Conservation (phyloP, 2,888 invertebrate species). For the Yponomeuta malinellus region DNA sequence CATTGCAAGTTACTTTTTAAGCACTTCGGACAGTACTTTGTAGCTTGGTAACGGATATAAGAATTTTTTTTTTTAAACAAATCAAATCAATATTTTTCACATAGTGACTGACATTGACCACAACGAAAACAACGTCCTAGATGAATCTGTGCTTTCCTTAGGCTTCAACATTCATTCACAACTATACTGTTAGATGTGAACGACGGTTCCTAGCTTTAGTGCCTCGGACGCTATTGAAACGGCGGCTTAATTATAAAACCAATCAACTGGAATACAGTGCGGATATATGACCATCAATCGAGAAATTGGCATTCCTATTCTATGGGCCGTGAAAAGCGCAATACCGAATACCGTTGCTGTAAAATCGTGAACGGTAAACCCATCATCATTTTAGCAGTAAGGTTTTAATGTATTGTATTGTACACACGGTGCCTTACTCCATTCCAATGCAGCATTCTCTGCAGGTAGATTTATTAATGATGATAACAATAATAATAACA, state of each 20-base stretch:
- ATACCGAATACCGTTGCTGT: background rate
- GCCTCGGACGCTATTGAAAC: background rate
- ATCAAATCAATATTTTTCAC: no score
- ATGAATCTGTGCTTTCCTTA: no score
- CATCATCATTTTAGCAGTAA: background rate
- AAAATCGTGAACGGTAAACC: background rate
- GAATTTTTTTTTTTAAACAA: no score
- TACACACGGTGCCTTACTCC: background rate
- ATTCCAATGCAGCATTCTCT: background rate
- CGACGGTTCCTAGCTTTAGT: background rate
- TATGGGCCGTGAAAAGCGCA: background rate
- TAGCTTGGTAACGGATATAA: no score
- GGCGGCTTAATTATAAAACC: background rate
- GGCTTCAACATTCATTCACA: no score
- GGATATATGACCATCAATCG: constrained; percentile 1
- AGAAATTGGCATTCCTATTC: constrained; percentile 2
- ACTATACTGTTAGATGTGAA: no score
- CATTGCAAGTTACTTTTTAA: no score
- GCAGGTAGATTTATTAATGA: background rate
- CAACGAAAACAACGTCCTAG: no score
- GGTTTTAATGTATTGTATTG: background rate
- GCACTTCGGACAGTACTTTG: no score
- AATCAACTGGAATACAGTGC: background rate
- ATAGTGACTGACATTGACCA: no score
- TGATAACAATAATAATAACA: background rate